Evolutionary conservation across 1,140 invertebrate species (phyloP), one percentile per base, ranked within the genome.

Genomic region (Temnothorax longispinosus): DNA sequence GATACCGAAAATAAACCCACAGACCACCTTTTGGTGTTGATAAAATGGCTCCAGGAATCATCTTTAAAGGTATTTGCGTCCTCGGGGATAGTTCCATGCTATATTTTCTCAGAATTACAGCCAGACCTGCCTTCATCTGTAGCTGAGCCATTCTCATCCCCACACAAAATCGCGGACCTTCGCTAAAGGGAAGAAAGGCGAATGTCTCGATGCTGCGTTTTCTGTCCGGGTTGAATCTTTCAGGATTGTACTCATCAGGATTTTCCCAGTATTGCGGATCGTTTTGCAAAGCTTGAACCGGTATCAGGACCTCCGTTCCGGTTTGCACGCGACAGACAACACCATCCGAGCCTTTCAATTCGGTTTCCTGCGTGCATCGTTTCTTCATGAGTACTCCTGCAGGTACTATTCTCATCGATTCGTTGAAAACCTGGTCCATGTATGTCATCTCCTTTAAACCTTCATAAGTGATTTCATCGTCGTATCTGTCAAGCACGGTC

Each of bases 241-340:
- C 96, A 0, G 97, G 97, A 93, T 97, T 95, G 88, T 97, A 97
- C n/a, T 91, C 92, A 2, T 96, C 94, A 0, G 97, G 97, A 80
- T 97, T 93, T 3, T 96, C 94, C 92, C 96, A 97, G 64, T 95
- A 94, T 52, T 96, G 76, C 0, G 95, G 93, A 90, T 97, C 96
- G 13, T 86, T 81, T 18, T 96, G 95, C 0, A 96, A 64, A 4
- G 69, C 91, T 2, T 88, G 71, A 18, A 93, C 65, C 0, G 95
- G 91, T 50, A 96, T 93, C 8, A 89, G 58, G 0, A 96, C 74
- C 1, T 87, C 71, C 5, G 88, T 91, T 10, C 94, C 94, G 50
- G 93, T 77, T 76, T 91, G 76, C 0, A 93, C 21, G 2, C 60
- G 74, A 38, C 80, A 91, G 0, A 85, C 80, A 15, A 92, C n/a